Conservation (phyloP, 2,113 vertebrate species). For the Etheostoma cragini region DNA sequence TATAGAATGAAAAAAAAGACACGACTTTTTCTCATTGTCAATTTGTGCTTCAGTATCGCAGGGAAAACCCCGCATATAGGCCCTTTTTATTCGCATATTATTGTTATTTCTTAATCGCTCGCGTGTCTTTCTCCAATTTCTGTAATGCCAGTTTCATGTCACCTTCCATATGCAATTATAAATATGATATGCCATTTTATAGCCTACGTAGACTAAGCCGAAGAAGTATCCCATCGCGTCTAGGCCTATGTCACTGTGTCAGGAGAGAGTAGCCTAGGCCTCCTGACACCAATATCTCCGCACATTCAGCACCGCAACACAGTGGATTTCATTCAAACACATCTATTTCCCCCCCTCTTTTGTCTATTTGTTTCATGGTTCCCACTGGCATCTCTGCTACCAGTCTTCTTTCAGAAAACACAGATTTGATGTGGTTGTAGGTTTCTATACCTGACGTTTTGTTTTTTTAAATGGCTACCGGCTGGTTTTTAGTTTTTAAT, state of each 20-base stretch:
- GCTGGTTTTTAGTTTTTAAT: neutral
- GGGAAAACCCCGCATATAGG: neutral
- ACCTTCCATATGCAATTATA: neutral
- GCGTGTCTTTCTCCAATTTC: neutral
- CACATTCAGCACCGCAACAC: constrained; percentile 65
- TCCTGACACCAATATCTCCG: constrained; percentile 83
- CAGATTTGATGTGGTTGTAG: neutral
- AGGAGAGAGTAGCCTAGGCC: constrained; percentile 63
- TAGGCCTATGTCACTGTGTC: constrained; percentile 63
- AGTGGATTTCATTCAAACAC: constrained; percentile 78
- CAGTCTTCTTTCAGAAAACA: constrained; percentile 21
- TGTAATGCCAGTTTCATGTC: neutral
- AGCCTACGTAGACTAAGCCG: neutral
- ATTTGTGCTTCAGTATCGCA: constrained; percentile 7
- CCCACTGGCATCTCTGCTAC: constrained; percentile 17
- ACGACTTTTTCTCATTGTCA: neutral
- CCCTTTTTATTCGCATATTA: neutral
- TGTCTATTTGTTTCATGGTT: constrained; percentile 44
- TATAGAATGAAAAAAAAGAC: constrained; percentile 8
- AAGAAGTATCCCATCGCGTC: neutral
- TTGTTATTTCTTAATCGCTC: neutral
- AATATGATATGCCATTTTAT: neutral
- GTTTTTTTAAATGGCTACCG: neutral
- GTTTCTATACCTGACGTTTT: neutral
- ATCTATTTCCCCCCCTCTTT: constrained; percentile 34